Conservation (phyloP, 2,113 vertebrate genomes). For the Lepus europaeus region DNA sequence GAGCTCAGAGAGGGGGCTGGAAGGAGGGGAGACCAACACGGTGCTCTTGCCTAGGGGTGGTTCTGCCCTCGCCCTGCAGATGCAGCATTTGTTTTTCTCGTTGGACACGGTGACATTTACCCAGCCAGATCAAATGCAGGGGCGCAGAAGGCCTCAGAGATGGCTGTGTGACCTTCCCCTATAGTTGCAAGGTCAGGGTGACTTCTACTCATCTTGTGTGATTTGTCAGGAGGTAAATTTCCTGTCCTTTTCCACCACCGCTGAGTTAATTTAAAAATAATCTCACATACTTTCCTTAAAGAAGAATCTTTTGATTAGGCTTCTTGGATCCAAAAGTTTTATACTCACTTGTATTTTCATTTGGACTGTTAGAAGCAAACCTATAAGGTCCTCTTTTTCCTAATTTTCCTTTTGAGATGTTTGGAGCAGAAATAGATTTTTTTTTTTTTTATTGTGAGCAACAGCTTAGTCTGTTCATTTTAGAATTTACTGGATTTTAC, state of each 20-base stretch:
- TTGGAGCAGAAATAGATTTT: slow-evolving; percentile 1
- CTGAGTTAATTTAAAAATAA: slow-evolving; percentile 47
- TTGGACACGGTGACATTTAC: slow-evolving; percentile 51
- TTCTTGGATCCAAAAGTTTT: slow-evolving; percentile 17
- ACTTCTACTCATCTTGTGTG: slow-evolving; percentile 32
- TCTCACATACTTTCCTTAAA: slow-evolving; percentile 12
- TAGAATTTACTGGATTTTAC: neutral
- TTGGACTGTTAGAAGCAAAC: neutral
- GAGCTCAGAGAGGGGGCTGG: neutral
- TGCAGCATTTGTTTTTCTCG: neutral
- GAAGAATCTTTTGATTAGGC: neutral
- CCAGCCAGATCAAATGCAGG: slow-evolving; percentile 24
- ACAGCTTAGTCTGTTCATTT: neutral
- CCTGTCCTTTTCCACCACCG: neutral
- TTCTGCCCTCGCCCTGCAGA: neutral
- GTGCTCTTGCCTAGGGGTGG: neutral
- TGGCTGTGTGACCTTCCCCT: neutral
- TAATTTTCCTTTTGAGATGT: neutral
- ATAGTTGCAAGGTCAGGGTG: slow-evolving; percentile 39
- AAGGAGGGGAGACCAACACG: neutral
- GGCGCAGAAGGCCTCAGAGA: neutral
- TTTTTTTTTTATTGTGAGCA: slow-evolving; percentile 25
- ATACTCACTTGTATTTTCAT: neutral
- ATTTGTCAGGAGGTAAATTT: slow-evolving; percentile 33
- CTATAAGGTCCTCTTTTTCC: neutral